phyloP scores from a whole-genome alignment of 2,113 vertebrate species.

The Corvus hawaiiensis region DNA sequence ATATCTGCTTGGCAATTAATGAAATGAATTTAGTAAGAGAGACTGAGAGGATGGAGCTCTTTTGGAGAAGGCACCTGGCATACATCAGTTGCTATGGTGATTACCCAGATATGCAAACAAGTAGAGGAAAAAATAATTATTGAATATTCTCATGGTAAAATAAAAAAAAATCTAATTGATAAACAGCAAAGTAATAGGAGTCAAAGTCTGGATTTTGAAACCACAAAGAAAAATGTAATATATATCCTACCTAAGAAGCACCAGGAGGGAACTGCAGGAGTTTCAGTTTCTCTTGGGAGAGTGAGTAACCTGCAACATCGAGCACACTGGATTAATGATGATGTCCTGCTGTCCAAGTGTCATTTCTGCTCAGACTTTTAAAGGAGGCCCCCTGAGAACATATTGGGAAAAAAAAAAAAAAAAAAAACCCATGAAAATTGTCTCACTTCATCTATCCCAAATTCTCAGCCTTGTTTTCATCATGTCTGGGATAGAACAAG shows the following conservation, averaged over 20 bases:
- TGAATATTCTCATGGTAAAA: slow-evolving; percentile 18
- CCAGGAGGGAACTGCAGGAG: not conserved
- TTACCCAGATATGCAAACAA: slow-evolving; percentile 55
- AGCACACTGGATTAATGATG: not conserved
- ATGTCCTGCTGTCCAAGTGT: not conserved
- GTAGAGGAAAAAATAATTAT: slow-evolving; percentile 17
- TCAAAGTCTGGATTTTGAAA: not conserved
- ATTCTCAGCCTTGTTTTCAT: not conserved
- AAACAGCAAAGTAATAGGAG: not conserved
- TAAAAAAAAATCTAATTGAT: slow-evolving; percentile 21
- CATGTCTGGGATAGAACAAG: not conserved
- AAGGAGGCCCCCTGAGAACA: not conserved
- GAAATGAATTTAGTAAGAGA: slow-evolving; percentile 15
- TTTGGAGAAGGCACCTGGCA: slow-evolving; percentile 53
- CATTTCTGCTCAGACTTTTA: not conserved
- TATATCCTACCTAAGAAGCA: not conserved
- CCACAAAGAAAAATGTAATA: not conserved
- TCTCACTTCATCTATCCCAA: not conserved
- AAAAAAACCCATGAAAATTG: not conserved
- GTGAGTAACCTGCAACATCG: not conserved
- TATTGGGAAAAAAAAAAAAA: not conserved
- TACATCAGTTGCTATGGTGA: slow-evolving; percentile 59
- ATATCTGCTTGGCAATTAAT: slow-evolving; percentile 45
- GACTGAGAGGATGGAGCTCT: not conserved
- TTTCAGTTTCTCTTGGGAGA: not conserved